Base-by-base conservation (phyloP, 2,797 vertebrate species). In the Lithobates sylvaticus region DNA sequence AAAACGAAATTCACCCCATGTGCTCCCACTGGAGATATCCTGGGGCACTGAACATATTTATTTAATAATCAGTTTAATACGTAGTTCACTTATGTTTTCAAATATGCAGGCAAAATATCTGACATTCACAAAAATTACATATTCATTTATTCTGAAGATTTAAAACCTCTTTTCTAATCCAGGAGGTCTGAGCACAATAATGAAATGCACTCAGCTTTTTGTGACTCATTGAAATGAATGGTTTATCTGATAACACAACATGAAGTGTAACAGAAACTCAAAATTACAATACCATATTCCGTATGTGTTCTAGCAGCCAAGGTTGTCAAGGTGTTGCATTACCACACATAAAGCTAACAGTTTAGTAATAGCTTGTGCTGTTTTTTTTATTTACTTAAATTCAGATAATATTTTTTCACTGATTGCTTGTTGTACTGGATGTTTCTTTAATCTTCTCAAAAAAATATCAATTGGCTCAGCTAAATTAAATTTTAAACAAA, bases 31-130 rank as follows among this genome's bases (percentile, higher is more conserved):
- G 42, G 29, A 67, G 80, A 87, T 78, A 87, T 68, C 85, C 85
- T 61, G 67, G 61, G 81, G 85, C 85, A 69, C 29, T 8, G 4
- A 78, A 68, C 85, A 87, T 77, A 79, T 87, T 87, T 87, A 77
- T 87, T 78, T 69, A 87, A 87, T 87, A 87, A 87, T 83, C 74
- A 69, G 80, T 74, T 87, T 87, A 83, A 78, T 87, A 74, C 74
- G 34, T 81, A 16, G 21, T 58, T 77, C 47, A 65, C 80, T 74
- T 87, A 74, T 65, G 76, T 83, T 87, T 86, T 86, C 71, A 78
- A 78, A 83, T 47, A 75, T 42, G 65, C n/a, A 42, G 78, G 84
- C 84, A 86, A 81, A 81, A 76, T 86, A 81, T 86, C 85, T 82
- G 74, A 82, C 79, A 82, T 86, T 86, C 61, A 23, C n/a, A 26